A percentile compares a stretch with the other conserved stretches of the same genome.
Evolutionary conservation across 2,113 vertebrate genomes (phyloP).

Genomic region (Notothenia coriiceps): DNA sequence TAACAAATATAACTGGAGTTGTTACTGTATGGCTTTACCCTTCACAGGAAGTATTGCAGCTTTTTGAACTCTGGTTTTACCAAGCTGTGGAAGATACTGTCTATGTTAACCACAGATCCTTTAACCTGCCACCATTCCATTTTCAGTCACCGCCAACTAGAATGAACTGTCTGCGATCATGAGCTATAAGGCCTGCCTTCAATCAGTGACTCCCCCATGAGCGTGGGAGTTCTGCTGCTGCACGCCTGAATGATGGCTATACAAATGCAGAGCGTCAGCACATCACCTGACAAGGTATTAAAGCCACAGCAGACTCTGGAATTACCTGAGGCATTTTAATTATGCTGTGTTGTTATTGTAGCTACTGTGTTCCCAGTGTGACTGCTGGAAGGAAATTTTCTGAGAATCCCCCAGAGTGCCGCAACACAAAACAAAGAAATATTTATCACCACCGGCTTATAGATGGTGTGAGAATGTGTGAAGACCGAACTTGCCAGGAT

Average conservation of each 20-base stretch:
- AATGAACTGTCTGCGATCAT: constrained; percentile 11
- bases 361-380: constrained; percentile 15
- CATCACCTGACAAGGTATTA: constrained; percentile 41
- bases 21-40: too few relatives aligned
- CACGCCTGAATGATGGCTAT: constrained; percentile 24
- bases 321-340: constrained; percentile 54
- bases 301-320: constrained; percentile 5
- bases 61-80: background rate
- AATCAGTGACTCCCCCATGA: background rate
- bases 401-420: background rate
- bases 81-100: background rate
- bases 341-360: constrained; percentile 30
- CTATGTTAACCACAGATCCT: constrained; percentile 8
- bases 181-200: constrained; percentile 23
- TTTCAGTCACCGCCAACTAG: constrained; percentile 27
- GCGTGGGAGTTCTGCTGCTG: background rate
- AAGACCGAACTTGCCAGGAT: constrained; percentile 12
- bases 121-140: background rate
- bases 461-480: constrained; percentile 12
- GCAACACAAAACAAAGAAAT: constrained; percentile 10
- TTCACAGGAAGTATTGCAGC: too few relatives aligned
- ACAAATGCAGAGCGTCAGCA: constrained; percentile 33
- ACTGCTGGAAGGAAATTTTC: constrained; percentile 17
- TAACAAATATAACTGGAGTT: background rate
- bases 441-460: background rate